phyloP scores from a whole-genome alignment of 2,888 invertebrate species.

The Acrobasis consociella region DNA sequence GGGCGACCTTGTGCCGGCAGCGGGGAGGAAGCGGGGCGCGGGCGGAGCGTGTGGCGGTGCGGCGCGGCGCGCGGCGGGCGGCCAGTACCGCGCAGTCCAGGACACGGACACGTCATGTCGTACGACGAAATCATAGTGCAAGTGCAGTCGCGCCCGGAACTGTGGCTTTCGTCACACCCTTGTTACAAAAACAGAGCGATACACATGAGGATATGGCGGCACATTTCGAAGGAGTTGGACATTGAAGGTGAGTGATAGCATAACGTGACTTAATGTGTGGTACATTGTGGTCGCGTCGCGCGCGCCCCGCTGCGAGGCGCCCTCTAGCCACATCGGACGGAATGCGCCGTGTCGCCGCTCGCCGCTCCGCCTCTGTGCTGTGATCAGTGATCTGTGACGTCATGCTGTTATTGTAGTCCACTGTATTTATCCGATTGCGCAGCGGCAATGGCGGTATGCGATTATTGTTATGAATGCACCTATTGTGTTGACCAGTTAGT shows the following conservation, averaged over 20 bases:
- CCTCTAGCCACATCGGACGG: not conserved
- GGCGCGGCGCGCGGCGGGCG: conserved; percentile 20
- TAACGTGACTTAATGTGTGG: not conserved
- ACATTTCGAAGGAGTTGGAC: conserved; percentile 33
- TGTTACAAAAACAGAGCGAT: conserved; percentile 34
- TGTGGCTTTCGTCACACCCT: conserved; percentile 37
- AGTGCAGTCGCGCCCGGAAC: conserved; percentile 36
- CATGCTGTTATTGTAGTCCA: not conserved
- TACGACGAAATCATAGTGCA: conserved; percentile 35
- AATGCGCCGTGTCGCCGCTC: not conserved
- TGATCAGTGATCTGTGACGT: not conserved
- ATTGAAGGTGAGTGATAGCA: conserved; percentile 33
- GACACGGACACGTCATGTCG: conserved; percentile 23
- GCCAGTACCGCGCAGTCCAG: conserved; percentile 24
- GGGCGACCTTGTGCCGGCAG: conserved; percentile 5
- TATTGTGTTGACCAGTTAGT: not conserved
- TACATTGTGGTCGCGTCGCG: not conserved
- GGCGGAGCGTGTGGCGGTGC: conserved; percentile 19
- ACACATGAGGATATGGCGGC: conserved; percentile 34
- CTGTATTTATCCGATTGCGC: not conserved
- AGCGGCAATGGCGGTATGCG: not conserved
- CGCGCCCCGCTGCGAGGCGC: conserved; percentile 12
- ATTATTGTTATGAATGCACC: not conserved
- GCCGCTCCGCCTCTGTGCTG: not conserved
- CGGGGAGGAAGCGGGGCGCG: conserved; percentile 13